Base-by-base conservation (phyloP, 2,888 invertebrate species). In the Euzophera pinguis region DNA sequence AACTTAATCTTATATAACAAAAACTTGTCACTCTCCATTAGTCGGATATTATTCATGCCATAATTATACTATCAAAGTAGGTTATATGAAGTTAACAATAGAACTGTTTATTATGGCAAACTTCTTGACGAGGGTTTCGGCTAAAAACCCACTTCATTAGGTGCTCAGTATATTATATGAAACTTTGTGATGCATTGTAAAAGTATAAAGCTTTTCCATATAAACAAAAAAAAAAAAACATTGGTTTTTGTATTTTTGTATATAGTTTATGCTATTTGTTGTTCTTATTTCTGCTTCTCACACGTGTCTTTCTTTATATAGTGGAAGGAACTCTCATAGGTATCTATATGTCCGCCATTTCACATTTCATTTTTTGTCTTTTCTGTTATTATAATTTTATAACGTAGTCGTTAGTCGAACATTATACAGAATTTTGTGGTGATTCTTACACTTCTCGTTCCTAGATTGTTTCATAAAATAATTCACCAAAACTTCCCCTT, bases 111-210 rank as follows among this genome's bases (percentile, higher is more conserved):
- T 45, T 45, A 34, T 14, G 45, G 5, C 14, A 13, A 45, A 45
- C 45, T 45, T 45, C 32, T 32, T 45, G 45, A 45, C 45, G 34
- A 45, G 45, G 45, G 45, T 45, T n/a, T 1, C 8, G n/a, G 13
- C 32, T 45, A 45, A 45, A 45, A 45, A 34, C 45, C 22, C 32
- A 45, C 32, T 29, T 32, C 10, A 45, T 45, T 45, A 45, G 45
- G 45, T 32, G 29, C 45, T 13, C 10, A 45, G 45, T 45, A 34
- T 16, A 9, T 4, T 45, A 10, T 32, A n/a, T 2, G 16, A 16
- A 45, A 45, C 32, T 45, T 45, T 45, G 10, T 14, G 13, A 14
- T 13, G 37, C 16, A 10, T 9, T 39, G 16, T 39, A 8, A 39
- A 39, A 16, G 13, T 14, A 16, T 16, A 1, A 5, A 12, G 14